Evolutionary conservation across 2,888 invertebrate genomes (phyloP), one percentile per base, ranked within the genome.

Genomic region (Iselma pallidipennis): DNA sequence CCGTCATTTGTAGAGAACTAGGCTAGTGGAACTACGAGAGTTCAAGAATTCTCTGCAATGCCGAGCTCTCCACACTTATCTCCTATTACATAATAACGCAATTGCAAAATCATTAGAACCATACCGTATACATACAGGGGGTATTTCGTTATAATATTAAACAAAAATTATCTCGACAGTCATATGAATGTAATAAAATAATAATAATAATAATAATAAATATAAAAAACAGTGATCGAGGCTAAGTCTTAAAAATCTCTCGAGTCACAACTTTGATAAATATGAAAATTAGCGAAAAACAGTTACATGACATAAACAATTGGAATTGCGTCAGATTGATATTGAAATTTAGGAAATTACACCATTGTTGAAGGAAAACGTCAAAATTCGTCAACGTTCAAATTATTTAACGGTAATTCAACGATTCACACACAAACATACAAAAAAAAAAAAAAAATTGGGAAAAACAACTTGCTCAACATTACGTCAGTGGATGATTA

Each of bases 11-110:
- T 57, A 28, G 57, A 74, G 69, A 80, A 79, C 75, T 80, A 80
- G 80, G 79, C 78, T 78, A 80, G 78, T 80, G 66, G 78, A 77
- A 73, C 78, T 76, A 52, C 66, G 68, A 71, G 72, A 71, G 72
- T 72, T 73, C 71, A 71, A 71, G 69, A 71, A 65, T 71, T 64
- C 62, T 64, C 64, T 59, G 60, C 64, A 64, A 60, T 61, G 61
- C 61, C 60, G 60, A 61, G 61, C 64, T 66, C 62, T 52, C n/a
- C n/a, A 66, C 66, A 66, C 64, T 64, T 69, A 68, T 68, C 67
- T 67, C 63, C 49, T 59, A 58, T 70, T 70, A 67, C 61, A 70
- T 69, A n/a, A n/a, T n/a, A 70, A 69, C 63, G 33, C 55, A 61
- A 70, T 72, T 71, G 68, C 73, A 71, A 74, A 73, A 71, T 71